These are phyloP conservation scores for Erebia epiphron DNA, from an alignment of 2,888 invertebrate genomes.

Conservation along the genomic window DNA sequence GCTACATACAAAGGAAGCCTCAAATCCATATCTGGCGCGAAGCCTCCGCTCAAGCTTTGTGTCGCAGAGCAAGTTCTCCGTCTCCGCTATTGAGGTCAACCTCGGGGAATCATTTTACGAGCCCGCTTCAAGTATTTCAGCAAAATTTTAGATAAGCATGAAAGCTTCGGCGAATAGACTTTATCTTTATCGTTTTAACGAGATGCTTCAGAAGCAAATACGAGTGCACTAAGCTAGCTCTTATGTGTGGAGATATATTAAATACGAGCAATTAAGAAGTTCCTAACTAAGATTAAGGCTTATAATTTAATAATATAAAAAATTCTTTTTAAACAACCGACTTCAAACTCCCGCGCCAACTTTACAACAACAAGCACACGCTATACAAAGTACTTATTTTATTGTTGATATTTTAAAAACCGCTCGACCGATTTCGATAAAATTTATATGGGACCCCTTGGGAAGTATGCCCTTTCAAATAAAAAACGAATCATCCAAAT, in stretches of 20 bases:
- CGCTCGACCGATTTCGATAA: too few relatives aligned
- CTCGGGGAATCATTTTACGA: slow-evolving; percentile 36
- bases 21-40: slow-evolving; percentile 37
- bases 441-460: too few relatives aligned
- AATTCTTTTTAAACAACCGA: too few relatives aligned
- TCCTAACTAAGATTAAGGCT: neutral
- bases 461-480: too few relatives aligned
- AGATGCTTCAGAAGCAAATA: slow-evolving; percentile 7
- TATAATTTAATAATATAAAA: too few relatives aligned
- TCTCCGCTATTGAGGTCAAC: slow-evolving; percentile 36
- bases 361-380: too few relatives aligned
- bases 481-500: too few relatives aligned
- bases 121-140: slow-evolving; percentile 32
- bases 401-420: too few relatives aligned
- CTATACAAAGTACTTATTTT: too few relatives aligned
- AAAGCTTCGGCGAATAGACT: slow-evolving; percentile 17
- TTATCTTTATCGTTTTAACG: slow-evolving; percentile 23
- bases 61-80: slow-evolving; percentile 34
- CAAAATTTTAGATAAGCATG: slow-evolving; percentile 34
- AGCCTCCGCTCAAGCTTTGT: slow-evolving; percentile 34
- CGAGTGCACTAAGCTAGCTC: neutral
- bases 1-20: slow-evolving; percentile 36
- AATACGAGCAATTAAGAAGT: neutral
- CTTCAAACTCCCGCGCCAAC: too few relatives aligned
- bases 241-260: neutral